These are phyloP conservation scores for Ochotona princeps DNA, from an alignment of 2,113 vertebrate genomes.

Conservation along the genomic window DNA sequence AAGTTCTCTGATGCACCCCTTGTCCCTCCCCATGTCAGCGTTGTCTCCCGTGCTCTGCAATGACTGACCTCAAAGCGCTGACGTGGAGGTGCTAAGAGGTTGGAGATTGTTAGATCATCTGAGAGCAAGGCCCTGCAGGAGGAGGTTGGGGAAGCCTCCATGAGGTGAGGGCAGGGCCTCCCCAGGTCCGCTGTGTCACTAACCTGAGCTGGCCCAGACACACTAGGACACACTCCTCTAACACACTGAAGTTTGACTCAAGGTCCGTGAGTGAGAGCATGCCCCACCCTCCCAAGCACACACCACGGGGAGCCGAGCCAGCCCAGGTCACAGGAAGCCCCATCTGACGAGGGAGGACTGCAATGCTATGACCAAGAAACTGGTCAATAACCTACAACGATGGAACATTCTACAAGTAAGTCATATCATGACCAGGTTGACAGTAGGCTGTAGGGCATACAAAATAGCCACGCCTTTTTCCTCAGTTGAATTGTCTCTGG, in stretches of 20 bases:
- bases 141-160: too few relatives aligned
- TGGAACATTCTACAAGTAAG: not conserved
- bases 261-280: not conserved
- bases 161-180: too few relatives aligned
- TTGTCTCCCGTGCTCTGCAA: not conserved
- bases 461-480: not conserved
- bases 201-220: not conserved
- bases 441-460: not conserved
- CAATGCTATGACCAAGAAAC: not conserved
- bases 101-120: too few relatives aligned
- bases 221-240: not conserved
- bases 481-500: not conserved
- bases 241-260: not conserved
- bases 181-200: too few relatives aligned
- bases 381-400: not conserved
- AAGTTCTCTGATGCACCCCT: too few relatives aligned
- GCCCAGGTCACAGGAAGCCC: too few relatives aligned
- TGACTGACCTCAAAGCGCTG: too few relatives aligned
- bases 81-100: too few relatives aligned
- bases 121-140: too few relatives aligned
- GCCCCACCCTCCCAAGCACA: not conserved
- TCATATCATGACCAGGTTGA: not conserved
- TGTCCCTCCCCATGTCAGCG: not conserved
- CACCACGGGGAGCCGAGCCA: not conserved
- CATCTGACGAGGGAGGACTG: not conserved